Evolutionary conservation across 2,113 vertebrate genomes (phyloP), one percentile per base, ranked within the genome.

Genomic region (Rousettus leschenaultii): DNA sequence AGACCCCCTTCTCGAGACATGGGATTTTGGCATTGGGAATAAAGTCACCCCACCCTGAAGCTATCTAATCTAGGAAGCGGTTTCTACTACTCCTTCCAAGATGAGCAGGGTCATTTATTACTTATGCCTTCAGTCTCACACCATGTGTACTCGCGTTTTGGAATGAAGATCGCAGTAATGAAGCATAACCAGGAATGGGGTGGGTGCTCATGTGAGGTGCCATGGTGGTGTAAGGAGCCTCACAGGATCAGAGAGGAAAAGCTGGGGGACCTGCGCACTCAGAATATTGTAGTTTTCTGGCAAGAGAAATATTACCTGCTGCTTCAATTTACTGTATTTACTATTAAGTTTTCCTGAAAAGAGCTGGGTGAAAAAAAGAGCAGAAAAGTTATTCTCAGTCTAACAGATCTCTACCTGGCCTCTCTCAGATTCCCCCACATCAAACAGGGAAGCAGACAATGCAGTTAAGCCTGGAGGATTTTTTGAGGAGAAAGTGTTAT

Each of bases 301-400:
- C 55, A 88, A 95, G 57, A 45, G 14, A 83, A 91, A 77, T 63
- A 28, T 13, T 45, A 51, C 10, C 21, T 30, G n/a, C 40, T 45
- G 11, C 53, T 95, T 94, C 53, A 91, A 91, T 92, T 77, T 48
- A 91, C 28, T 78, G 19, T 48, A 3, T 86, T 94, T 94, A n/a
- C 4, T 88, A 75, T 70, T 96, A 73, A 38, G 35, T 91, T 88
- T 78, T 95, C 43, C 48, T 45, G 26, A 85, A 86, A 86, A 78
- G 57, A 88, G 33, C 55, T 93, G 63, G 38, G 51, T 45, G 45
- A 74, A 89, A 95, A 74, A 8, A 78, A 59, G 35, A 94, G 24
- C 13, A 85, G 21, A 74, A 48, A 43, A 94, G 26, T n/a, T 63
- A 79, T 75, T 35, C 71, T 93, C 7, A n/a, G 71, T 3, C 38